Conservation (phyloP, 2,888 invertebrate genomes). For the Drosophila greeni region DNA sequence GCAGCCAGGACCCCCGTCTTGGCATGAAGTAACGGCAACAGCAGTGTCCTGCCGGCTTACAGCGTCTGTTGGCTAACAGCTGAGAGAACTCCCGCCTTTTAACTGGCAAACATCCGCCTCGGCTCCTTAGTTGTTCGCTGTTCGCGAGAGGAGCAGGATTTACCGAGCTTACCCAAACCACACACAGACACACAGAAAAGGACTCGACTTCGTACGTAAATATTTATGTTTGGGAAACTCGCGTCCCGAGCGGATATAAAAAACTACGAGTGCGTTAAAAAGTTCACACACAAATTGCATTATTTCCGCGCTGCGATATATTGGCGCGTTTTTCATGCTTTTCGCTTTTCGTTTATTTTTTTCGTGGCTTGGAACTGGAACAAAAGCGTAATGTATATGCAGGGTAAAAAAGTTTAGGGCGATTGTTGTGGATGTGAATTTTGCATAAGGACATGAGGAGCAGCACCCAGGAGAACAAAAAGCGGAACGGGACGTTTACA, state of each 20-base stretch:
- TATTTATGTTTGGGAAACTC: slow-evolving; percentile 64
- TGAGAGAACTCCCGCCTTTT: slow-evolving; percentile 5
- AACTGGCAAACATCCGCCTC: slow-evolving; percentile 16
- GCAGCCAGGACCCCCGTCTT: slow-evolving; percentile 6
- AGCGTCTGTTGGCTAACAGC: slow-evolving; percentile 34
- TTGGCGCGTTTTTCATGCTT: slow-evolving; percentile 59
- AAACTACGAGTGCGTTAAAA: slow-evolving; percentile 61
- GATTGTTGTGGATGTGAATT: slow-evolving; percentile 50
- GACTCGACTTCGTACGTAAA: slow-evolving; percentile 55
- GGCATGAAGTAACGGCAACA: slow-evolving; percentile 4
- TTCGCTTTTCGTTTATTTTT: slow-evolving; percentile 12
- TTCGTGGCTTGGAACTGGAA: slow-evolving; percentile 16
- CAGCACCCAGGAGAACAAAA: slow-evolving; percentile 36
- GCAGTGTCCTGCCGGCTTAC: slow-evolving; percentile 10
- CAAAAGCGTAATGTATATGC: slow-evolving; percentile 49
- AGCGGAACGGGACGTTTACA: slow-evolving; percentile 21
- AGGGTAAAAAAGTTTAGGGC: slow-evolving; percentile 51
- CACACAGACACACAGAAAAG: neutral
- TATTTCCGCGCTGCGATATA: slow-evolving; percentile 60
- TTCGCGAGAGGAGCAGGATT: slow-evolving; percentile 26
- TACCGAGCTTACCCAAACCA: slow-evolving; percentile 8
- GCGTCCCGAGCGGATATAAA: slow-evolving; percentile 41
- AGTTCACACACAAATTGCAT: slow-evolving; percentile 72
- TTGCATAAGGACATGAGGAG: slow-evolving; percentile 53
- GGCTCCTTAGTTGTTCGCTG: slow-evolving; percentile 31